Evolutionary conservation across 2,797 vertebrate genomes (phyloP).

Genomic region (Onychomys torridus): DNA sequence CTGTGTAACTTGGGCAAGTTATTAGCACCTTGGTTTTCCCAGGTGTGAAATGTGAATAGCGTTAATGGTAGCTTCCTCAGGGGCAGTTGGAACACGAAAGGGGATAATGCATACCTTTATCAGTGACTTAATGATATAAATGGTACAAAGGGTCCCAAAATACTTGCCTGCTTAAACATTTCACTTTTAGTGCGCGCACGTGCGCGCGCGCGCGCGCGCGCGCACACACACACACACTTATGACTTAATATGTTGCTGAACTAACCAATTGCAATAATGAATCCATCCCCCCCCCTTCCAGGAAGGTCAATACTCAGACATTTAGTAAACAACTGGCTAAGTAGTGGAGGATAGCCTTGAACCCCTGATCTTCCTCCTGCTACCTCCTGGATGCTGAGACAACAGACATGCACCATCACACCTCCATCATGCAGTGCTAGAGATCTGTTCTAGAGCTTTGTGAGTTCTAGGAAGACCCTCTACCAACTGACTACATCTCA

Average conservation of each 20-base stretch:
- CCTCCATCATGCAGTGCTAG: too few species aligned
- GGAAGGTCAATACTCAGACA: neutral
- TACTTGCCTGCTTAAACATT: neutral
- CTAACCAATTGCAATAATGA: neutral
- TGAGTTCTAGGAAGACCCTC: neutral
- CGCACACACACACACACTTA: neutral
- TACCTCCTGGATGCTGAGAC: neutral
- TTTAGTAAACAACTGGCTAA: neutral
- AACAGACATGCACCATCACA: neutral
- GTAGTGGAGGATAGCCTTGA: neutral
- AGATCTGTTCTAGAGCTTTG: neutral
- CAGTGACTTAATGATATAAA: neutral
- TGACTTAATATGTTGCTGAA: conserved; percentile 29
- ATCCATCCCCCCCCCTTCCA: neutral
- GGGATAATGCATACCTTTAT: neutral
- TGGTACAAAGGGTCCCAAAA: neutral
- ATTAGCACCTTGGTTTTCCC: neutral
- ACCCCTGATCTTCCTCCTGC: neutral
- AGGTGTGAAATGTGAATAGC: neutral
- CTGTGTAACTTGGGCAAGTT: neutral
- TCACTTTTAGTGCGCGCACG: neutral
- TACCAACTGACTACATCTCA: neutral
- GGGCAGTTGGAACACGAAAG: neutral
- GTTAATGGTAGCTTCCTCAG: neutral
- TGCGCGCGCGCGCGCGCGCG: too few species aligned